Base-by-base conservation (phyloP, 1,140 invertebrate genomes). In the Cherax destructor region DNA sequence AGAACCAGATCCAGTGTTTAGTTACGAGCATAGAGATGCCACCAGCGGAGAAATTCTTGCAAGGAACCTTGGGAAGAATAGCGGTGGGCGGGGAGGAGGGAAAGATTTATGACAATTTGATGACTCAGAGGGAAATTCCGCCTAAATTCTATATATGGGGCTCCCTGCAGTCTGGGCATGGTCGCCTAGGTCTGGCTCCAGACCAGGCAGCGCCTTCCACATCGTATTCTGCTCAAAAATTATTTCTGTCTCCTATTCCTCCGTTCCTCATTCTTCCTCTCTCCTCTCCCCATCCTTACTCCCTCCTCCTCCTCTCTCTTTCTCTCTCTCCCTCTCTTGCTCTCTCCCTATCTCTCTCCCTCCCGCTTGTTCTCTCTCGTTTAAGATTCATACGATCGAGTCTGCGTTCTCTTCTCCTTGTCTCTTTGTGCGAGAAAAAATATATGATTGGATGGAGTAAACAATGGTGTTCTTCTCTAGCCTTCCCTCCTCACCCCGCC, bases 61-160 rank as follows among this genome's bases (percentile, higher is more conserved):
- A 69, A 10, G 61, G 16, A 69, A 6, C 61, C 61, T n/a, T 1
- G 61, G 61, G 61, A 18, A 69, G 18, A n/a, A 69, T 16, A 69
- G 11, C 11, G 52, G 52, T 13, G 52, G 61, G 61, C 10, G 61
- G 69, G n/a, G 21, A 11, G 69, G 7, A 30, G n/a, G 69, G n/a
- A 30, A 74, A 74, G 24, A 74, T 30, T 30, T 74, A 74, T 5
- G 21, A n/a, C n/a, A 24, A 74, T 74, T 74, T 74, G 69, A 74
- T 74, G 69, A 74, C 69, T 74, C 69, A 74, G 13, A 21, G 69
- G 18, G n/a, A 74, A 21, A 21, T 65, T 21, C 24, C 69, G 1
- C n/a, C 18, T 24, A 74, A 30, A 74, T 74, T 74, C n/a, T 30
- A 74, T 74, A 74, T 74, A 74, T 74, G 69, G 69, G 69, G 69